These are phyloP conservation scores for Hiodon alosoides DNA, from an alignment of 2,113 vertebrate species.

Conservation along the genomic window DNA sequence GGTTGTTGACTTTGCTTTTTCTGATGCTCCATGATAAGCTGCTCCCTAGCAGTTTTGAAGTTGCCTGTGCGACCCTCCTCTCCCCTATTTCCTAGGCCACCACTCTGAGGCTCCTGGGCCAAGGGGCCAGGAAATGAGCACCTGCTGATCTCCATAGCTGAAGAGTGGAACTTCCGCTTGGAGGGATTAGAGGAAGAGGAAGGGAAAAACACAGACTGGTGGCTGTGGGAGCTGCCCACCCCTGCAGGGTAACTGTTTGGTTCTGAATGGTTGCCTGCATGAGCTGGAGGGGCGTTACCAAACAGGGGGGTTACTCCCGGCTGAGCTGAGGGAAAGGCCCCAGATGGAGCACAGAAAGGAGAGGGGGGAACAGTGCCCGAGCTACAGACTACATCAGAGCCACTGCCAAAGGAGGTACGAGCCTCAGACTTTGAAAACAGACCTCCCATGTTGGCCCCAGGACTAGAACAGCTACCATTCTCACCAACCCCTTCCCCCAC, in stretches of 20 bases:
- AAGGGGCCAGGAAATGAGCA: slow-evolving; percentile 34
- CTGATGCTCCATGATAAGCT: slow-evolving; percentile 78
- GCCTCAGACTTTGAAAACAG: slow-evolving; percentile 31
- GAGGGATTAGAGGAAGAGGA: slow-evolving; percentile 47
- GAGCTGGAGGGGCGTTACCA: slow-evolving; percentile 24
- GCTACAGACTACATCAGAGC: slow-evolving; percentile 20
- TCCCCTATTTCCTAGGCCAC: slow-evolving; percentile 27
- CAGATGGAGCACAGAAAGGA: slow-evolving; percentile 20
- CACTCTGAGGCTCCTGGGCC: slow-evolving; percentile 28
- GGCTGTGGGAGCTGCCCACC: slow-evolving; percentile 32
- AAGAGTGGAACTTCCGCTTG: slow-evolving; percentile 58
- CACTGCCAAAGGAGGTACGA: slow-evolving; percentile 6
- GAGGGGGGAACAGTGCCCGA: slow-evolving; percentile 2
- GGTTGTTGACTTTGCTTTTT: slow-evolving; percentile 69
- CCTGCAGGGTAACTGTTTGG: slow-evolving; percentile 17
- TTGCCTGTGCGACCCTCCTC: slow-evolving; percentile 49
- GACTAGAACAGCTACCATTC: slow-evolving; percentile 27
- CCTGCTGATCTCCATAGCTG: slow-evolving; percentile 43
- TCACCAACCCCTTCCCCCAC: slow-evolving; percentile 52
- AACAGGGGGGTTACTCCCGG: slow-evolving; percentile 32
- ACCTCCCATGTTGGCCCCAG: slow-evolving; percentile 20
- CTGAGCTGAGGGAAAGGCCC: slow-evolving; percentile 22
- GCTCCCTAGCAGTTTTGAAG: slow-evolving; percentile 86
- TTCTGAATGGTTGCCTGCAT: slow-evolving; percentile 10
- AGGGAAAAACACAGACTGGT: slow-evolving; percentile 43